Base-by-base conservation (phyloP, 1,140 invertebrate genomes). In the Phenacoccus solenopsis region DNA sequence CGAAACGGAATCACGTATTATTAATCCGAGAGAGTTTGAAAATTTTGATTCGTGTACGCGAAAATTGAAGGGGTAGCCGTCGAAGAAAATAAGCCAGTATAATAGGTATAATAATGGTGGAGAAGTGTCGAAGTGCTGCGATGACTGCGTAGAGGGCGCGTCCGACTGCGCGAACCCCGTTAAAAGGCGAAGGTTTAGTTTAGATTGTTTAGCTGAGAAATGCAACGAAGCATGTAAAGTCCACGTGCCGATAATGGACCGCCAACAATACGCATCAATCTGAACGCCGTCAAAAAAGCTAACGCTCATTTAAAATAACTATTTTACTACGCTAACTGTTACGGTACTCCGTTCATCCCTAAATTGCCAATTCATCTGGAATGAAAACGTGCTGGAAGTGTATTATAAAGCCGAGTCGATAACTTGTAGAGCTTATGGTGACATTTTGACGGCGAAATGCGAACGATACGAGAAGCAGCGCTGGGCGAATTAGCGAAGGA, bases 171-270 rank as follows among this genome's bases (percentile, higher is more conserved):
- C 13, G 2, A 49, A n/a, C 13, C 38, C 38, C 38, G 12, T 64
- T 64, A 64, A 27, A 24, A 64, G n/a, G n/a, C 22, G 59, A 64
- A 27, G 22, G 59, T 64, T 27, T 24, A 64, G 21, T 64, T 64
- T 64, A 64, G 25, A 64, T 64, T 64, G 59, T 64, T 64, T 64
- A 25, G 59, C 25, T 64, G 59, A 64, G 59, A 64, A 64, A 64
- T 64, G 59, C 59, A 64, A 24, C 59, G 59, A 64, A 64, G 59
- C 59, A 64, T 64, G 59, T 64, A 64, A 64, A 71, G 71, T 71
- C 71, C 71, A 71, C 71, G 71, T 71, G 71, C 71, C 71, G 71
- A 71, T 71, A 71, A 71, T 71, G 71, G 71, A 71, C 68, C 68
- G 21, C 67, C 59, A 64, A 71, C 68, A 64, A 64, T 64, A 64